A percentile compares a stretch with the other conserved stretches of the same genome.
These are phyloP conservation scores for Hofmannophila pseudospretella DNA, from an alignment of 2,888 invertebrate species.

Conservation along the genomic window DNA sequence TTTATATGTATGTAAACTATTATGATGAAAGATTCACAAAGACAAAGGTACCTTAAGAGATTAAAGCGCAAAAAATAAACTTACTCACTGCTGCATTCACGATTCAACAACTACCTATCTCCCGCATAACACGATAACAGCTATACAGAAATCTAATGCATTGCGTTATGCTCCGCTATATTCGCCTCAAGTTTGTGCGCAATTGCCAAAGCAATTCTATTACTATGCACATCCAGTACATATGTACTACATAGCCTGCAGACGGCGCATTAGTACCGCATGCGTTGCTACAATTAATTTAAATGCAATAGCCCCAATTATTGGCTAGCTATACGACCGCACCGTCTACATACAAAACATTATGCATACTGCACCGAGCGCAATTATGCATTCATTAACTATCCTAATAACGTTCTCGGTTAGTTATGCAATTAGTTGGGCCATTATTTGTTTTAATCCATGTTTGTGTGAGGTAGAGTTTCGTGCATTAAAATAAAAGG, in stretches of 20 bases:
- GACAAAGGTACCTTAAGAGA: too few species aligned
- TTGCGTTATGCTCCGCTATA: constrained; percentile 53
- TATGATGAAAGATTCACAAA: too few species aligned
- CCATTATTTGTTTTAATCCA: constrained; percentile 27
- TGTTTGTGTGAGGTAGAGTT: constrained; percentile 22
- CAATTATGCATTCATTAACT: constrained; percentile 15
- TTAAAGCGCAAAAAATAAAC: background rate
- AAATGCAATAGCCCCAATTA: constrained; percentile 70
- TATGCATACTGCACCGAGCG: constrained; percentile 1
- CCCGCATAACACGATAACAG: constrained; percentile 15
- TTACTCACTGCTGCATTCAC: background rate
- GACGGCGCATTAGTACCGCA: constrained; percentile 49
- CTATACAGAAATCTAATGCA: constrained; percentile 56
- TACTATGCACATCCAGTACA: constrained; percentile 50
- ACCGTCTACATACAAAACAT: constrained; percentile 27
- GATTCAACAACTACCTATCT: background rate
- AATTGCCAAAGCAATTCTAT: constrained; percentile 58
- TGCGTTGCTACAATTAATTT: constrained; percentile 66
- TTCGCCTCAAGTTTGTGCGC: constrained; percentile 60
- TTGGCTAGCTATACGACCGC: constrained; percentile 47
- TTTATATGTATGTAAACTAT: too few species aligned
- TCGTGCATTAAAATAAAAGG: constrained; percentile 38
- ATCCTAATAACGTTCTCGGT: constrained; percentile 8
- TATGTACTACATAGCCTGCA: constrained; percentile 34
- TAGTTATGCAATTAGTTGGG: constrained; percentile 10